These are phyloP conservation scores for Calliopsis andreniformis DNA, from an alignment of 1,140 invertebrate genomes.

Conservation along the genomic window DNA sequence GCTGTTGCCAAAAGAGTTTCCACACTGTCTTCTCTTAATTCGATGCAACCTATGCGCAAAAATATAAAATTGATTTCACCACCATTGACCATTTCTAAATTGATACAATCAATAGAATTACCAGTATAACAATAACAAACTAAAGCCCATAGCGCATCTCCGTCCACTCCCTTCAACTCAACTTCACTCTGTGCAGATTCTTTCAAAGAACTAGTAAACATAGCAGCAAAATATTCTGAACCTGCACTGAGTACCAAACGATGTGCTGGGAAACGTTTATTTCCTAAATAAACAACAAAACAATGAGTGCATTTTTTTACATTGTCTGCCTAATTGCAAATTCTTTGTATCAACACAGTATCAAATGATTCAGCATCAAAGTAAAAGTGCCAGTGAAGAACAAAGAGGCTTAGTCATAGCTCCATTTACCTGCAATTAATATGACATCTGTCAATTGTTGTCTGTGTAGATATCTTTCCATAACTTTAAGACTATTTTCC, in stretches of 20 bases:
- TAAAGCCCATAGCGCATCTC: constrained; percentile 90
- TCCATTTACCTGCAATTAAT: constrained; percentile 81
- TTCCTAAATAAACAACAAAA: constrained; percentile 73
- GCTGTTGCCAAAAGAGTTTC: constrained; percentile 93
- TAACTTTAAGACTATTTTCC: constrained; percentile 89
- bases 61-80: constrained; percentile 9
- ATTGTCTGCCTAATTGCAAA: constrained; percentile 41
- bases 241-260: constrained; percentile 92
- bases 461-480: constrained; percentile 90
- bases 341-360: neutral
- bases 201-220: constrained; percentile 94
- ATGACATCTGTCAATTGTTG: constrained; percentile 91
- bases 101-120: constrained; percentile 49
- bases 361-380: neutral
- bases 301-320: constrained; percentile 32
- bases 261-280: constrained; percentile 85
- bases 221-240: constrained; percentile 96
- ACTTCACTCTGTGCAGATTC: constrained; percentile 94
- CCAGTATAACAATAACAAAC: constrained; percentile 96
- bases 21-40: constrained; percentile 91
- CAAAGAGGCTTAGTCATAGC: neutral
- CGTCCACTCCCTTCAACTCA: constrained; percentile 90
- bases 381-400: neutral
- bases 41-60: constrained; percentile 84
- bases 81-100: constrained; percentile 1